Evolutionary conservation across 2,113 vertebrate genomes (phyloP).

Genomic region (Heterotilapia buettikoferi): DNA sequence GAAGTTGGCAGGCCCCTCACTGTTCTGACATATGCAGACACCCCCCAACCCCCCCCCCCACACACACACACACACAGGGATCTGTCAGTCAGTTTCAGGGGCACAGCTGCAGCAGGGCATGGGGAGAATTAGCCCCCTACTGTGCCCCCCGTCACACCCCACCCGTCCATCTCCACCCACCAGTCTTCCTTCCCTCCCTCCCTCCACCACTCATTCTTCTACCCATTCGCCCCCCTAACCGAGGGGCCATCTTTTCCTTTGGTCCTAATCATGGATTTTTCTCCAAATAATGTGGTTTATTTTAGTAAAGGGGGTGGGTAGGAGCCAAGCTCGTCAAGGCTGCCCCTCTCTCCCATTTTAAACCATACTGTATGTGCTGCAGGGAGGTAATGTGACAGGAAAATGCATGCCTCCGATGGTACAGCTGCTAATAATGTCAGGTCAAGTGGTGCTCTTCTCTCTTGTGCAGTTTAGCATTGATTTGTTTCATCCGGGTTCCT

Average conservation of each 20-base stretch:
- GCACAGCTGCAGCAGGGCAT: slow-evolving; percentile 91
- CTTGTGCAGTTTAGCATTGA: background rate
- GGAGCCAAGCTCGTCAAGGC: slow-evolving; percentile 62
- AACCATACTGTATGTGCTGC: background rate
- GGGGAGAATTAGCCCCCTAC: slow-evolving; percentile 94
- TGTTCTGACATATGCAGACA: slow-evolving; percentile 66
- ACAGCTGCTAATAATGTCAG: background rate
- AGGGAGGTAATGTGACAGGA: background rate
- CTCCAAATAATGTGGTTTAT: slow-evolving; percentile 83
- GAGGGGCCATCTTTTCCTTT: slow-evolving; percentile 72
- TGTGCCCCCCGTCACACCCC: slow-evolving; percentile 83
- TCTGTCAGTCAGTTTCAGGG: slow-evolving; percentile 90
- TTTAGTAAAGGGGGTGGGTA: slow-evolving; percentile 76
- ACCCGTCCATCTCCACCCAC: slow-evolving; percentile 82
- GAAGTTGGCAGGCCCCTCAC: slow-evolving; percentile 54
- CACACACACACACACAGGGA: slow-evolving; percentile 51
- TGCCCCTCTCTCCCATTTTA: background rate
- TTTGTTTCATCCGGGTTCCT: background rate
- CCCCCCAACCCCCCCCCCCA: background rate
- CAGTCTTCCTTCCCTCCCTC: slow-evolving; percentile 76
- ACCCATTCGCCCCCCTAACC: slow-evolving; percentile 10
- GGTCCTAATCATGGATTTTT: slow-evolving; percentile 84
- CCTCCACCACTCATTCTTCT: slow-evolving; percentile 70
- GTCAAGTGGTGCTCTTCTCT: background rate
- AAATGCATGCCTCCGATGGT: background rate